Evolutionary conservation across 2,888 invertebrate genomes (phyloP).

Genomic region (Trissoscelio sp.): DNA sequence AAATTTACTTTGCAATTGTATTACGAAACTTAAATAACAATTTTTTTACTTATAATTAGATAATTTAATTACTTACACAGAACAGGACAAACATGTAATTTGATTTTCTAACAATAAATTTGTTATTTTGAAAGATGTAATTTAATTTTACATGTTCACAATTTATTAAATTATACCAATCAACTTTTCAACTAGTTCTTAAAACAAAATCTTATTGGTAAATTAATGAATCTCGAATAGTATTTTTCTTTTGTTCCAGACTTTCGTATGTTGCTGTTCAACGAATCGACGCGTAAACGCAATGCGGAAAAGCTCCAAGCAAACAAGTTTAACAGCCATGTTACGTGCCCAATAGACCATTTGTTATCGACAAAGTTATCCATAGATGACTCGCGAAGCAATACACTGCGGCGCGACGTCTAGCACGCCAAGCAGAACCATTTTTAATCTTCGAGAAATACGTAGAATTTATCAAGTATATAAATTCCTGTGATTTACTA

Average conservation of each 20-base stretch:
- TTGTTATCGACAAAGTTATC: constrained; percentile 66
- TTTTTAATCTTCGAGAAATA: constrained; percentile 60
- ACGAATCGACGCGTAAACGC: constrained; percentile 56
- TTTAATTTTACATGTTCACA: no score
- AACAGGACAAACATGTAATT: no score
- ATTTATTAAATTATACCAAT: constrained; percentile 3
- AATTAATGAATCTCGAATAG: constrained; percentile 34
- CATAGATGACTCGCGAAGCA: constrained; percentile 54
- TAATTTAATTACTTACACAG: no score
- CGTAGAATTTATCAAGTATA: constrained; percentile 49
- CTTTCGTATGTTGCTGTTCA: constrained; percentile 36
- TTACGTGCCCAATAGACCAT: constrained; percentile 65
- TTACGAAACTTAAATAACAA: no score
- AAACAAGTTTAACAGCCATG: constrained; percentile 61
- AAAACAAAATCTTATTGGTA: constrained; percentile 6
- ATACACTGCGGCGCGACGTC: constrained; percentile 61
- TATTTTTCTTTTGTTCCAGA: constrained; percentile 29
- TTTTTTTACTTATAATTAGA: no score
- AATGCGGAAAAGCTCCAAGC: constrained; percentile 61
- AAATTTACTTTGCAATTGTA: no score
- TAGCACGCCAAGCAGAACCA: constrained; percentile 55
- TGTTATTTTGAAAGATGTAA: no score
- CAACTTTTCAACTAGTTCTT: neutral
- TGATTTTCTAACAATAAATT: no score
- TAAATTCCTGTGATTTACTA: constrained; percentile 49